phyloP scores from a whole-genome alignment of 2,888 invertebrate species.

The Sisyra nigra region DNA sequence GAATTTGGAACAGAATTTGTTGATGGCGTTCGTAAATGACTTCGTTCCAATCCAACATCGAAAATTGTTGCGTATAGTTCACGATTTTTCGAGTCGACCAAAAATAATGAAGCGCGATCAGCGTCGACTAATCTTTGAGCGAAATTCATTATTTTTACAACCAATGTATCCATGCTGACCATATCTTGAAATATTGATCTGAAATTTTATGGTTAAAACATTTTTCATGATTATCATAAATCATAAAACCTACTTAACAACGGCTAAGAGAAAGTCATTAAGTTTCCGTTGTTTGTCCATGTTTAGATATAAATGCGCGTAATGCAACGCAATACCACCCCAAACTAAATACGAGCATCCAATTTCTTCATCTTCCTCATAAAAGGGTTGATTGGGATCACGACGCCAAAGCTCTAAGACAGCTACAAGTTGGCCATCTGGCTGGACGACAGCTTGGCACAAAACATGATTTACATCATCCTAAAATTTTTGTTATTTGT shows the following conservation, averaged over 20 bases:
- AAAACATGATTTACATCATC: conserved; percentile 30
- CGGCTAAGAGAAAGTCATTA: conserved; percentile 60
- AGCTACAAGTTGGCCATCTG: conserved; percentile 44
- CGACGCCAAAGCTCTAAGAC: conserved; percentile 52
- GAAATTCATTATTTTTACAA: conserved; percentile 70
- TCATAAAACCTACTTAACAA: conserved; percentile 51
- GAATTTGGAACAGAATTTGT: background rate
- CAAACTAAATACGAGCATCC: conserved; percentile 47
- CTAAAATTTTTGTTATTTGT: conserved; percentile 16
- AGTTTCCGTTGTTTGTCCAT: conserved; percentile 55
- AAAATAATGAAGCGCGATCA: conserved; percentile 68
- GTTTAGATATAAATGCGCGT: conserved; percentile 47
- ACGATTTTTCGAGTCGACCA: conserved; percentile 53
- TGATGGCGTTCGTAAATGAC: background rate
- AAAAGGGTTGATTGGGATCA: conserved; percentile 30
- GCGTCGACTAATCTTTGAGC: conserved; percentile 69
- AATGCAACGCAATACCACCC: conserved; percentile 54
- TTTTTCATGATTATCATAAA: too few relatives aligned
- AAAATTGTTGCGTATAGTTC: conserved; percentile 73
- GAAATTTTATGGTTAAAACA: conserved; percentile 16
- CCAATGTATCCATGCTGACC: conserved; percentile 65
- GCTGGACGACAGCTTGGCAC: conserved; percentile 45
- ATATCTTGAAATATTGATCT: conserved; percentile 82
- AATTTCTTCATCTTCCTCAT: conserved; percentile 51
- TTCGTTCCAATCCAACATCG: conserved; percentile 37